A percentile compares a stretch with the other conserved stretches of the same genome.
Conservation (phyloP, 2,888 invertebrate species). For the Spatulosminthurus flaviceps region DNA sequence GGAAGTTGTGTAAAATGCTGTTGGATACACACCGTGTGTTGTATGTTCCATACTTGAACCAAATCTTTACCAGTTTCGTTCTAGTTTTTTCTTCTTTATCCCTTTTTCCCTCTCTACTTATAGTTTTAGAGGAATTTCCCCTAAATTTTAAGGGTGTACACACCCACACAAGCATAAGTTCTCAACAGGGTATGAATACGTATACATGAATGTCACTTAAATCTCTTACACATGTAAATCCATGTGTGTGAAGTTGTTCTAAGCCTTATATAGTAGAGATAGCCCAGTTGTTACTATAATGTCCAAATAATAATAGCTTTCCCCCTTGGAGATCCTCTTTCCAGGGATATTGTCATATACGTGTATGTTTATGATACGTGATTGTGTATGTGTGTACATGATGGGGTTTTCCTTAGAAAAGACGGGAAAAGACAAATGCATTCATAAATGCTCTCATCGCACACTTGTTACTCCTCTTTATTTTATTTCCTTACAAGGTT, state of each 20-base stretch:
- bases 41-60: slow-evolving; percentile 24
- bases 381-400: too few relatives aligned
- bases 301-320: not conserved
- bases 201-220: not conserved
- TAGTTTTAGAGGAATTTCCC: slow-evolving; percentile 35
- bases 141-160: slow-evolving; percentile 13
- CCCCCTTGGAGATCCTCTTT: not conserved
- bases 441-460: slow-evolving; percentile 6
- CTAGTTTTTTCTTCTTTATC: slow-evolving; percentile 18
- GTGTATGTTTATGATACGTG: too few relatives aligned
- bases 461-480: slow-evolving; percentile 3
- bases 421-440: too few relatives aligned
- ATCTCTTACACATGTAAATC: not conserved
- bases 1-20: slow-evolving; percentile 48
- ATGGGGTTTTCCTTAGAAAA: not conserved
- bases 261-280: not conserved
- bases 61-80: slow-evolving; percentile 28
- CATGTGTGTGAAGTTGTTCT: not conserved
- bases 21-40: slow-evolving; percentile 42
- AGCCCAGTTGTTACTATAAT: not conserved
- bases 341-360: not conserved
- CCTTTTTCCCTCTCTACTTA: not conserved
- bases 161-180: slow-evolving; percentile 29
- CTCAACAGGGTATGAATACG: too few relatives aligned
- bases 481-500: slow-evolving; percentile 39